Percentiles rank a stretch among this genome's conserved stretches.
Conservation (phyloP, 2,113 vertebrate genomes). For the Blennius ocellaris region DNA sequence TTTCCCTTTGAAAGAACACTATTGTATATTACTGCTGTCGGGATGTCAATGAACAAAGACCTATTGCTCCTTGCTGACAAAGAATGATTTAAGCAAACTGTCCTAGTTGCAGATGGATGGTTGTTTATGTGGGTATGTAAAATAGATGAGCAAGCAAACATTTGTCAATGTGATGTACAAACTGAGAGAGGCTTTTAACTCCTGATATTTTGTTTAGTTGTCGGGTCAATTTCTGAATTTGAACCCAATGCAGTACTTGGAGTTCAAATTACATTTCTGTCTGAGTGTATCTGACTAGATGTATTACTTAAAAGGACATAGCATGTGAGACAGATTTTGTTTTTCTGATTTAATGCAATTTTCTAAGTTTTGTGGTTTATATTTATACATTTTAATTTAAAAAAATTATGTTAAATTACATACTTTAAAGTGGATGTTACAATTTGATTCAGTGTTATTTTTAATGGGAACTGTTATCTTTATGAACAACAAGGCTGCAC, state of each 20-base stretch:
- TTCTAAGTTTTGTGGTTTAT: too few species aligned
- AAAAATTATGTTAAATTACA: too few species aligned
- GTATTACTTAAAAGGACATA: too few species aligned
- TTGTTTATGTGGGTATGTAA: conserved; percentile 2
- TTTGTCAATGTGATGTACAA: background rate
- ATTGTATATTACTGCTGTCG: conserved; percentile 55
- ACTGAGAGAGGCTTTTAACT: background rate
- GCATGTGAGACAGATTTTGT: too few species aligned
- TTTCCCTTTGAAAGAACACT: conserved; percentile 48
- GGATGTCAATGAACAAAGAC: conserved; percentile 51
- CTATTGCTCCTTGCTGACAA: conserved; percentile 55
- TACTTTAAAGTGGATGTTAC: too few species aligned
- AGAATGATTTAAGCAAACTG: conserved; percentile 55
- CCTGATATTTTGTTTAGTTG: background rate
- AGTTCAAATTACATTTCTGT: background rate
- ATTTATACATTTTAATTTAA: too few species aligned
- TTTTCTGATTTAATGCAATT: too few species aligned
- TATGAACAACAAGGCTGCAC: too few species aligned
- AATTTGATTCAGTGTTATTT: too few species aligned
- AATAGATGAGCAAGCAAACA: background rate
- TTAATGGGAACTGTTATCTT: too few species aligned
- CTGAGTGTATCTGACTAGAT: background rate
- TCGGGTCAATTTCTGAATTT: background rate
- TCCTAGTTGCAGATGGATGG: conserved; percentile 32
- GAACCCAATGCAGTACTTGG: background rate